Conservation (phyloP, 2,797 vertebrate genomes). For the Lagocephalus sceleratus region DNA sequence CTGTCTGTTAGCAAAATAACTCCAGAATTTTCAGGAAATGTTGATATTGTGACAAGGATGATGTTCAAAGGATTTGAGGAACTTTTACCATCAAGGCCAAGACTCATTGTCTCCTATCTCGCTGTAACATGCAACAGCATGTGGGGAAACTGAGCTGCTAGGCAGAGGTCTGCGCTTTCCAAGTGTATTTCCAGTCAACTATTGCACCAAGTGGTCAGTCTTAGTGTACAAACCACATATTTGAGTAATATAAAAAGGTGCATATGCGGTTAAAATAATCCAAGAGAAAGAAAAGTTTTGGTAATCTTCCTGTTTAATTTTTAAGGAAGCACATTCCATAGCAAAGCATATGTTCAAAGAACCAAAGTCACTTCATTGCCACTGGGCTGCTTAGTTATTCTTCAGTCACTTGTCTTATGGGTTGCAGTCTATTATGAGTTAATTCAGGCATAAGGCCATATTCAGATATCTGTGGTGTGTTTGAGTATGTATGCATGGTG, state of each 20-base stretch:
- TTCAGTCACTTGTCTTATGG: constrained; percentile 41
- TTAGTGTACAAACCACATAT: background rate
- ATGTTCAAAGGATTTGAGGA: no score
- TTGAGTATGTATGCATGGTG: constrained; percentile 16
- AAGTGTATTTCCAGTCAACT: no score
- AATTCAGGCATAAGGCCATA: constrained; percentile 41
- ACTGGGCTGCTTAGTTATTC: constrained; percentile 36
- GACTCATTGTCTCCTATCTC: no score
- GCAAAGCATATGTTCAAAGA: constrained; percentile 21
- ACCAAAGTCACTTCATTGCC: constrained; percentile 30
- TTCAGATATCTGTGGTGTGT: constrained; percentile 45
- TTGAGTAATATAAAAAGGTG: constrained; percentile 26
- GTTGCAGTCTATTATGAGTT: constrained; percentile 37
- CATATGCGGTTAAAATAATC: constrained; percentile 8
- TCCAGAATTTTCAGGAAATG: no score
- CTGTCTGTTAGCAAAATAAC: no score
- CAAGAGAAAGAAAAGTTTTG: constrained; percentile 1
- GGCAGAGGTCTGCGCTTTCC: no score
- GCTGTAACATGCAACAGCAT: no score
- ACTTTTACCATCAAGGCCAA: no score
- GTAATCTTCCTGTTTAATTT: constrained; percentile 11
- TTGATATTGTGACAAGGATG: no score
- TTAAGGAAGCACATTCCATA: constrained; percentile 17
- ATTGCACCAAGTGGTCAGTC: constrained; percentile 10
- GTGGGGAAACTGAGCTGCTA: no score